phyloP scores from a whole-genome alignment of 2,888 invertebrate genomes.

The Drosophila prostipennis region DNA sequence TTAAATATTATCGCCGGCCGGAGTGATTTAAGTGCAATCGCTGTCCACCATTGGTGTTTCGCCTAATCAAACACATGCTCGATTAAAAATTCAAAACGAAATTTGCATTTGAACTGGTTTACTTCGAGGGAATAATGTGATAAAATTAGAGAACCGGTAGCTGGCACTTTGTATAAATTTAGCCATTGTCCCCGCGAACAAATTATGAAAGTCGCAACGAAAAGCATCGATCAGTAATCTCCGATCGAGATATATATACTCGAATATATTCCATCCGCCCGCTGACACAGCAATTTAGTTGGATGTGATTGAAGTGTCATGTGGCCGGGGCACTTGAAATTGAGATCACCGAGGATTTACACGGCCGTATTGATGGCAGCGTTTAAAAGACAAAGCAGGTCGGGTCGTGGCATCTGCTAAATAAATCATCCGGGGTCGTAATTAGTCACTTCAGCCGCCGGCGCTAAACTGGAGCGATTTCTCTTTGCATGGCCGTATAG shows the following conservation, averaged over 20 bases:
- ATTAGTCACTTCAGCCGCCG: conserved; percentile 75
- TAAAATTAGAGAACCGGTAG: conserved; percentile 47
- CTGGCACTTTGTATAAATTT: conserved; percentile 65
- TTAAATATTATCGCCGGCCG: conserved; percentile 16
- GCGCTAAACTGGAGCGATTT: conserved; percentile 77
- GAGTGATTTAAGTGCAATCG: conserved; percentile 40
- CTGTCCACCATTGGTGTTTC: conserved; percentile 38
- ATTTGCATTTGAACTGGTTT: conserved; percentile 62
- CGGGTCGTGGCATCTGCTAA: conserved; percentile 57
- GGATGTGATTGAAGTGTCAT: conserved; percentile 23
- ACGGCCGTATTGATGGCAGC: conserved; percentile 63
- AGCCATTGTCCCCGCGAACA: conserved; percentile 36
- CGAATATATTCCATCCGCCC: not conserved
- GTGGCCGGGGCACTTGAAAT: conserved; percentile 36
- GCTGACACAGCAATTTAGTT: conserved; percentile 51
- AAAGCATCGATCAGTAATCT: conserved; percentile 22
- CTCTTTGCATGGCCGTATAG: conserved; percentile 52
- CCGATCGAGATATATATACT: conserved; percentile 17
- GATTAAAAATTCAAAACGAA: conserved; percentile 12
- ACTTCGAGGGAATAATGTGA: conserved; percentile 12
- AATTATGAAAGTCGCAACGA: conserved; percentile 41
- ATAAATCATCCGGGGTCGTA: conserved; percentile 79
- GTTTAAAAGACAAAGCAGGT: conserved; percentile 63
- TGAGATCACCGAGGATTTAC: conserved; percentile 25
- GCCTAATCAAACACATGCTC: conserved; percentile 41